These are phyloP conservation scores for Rhabdomys pumilio DNA, from an alignment of 2,797 vertebrate genomes.

Conservation along the genomic window DNA sequence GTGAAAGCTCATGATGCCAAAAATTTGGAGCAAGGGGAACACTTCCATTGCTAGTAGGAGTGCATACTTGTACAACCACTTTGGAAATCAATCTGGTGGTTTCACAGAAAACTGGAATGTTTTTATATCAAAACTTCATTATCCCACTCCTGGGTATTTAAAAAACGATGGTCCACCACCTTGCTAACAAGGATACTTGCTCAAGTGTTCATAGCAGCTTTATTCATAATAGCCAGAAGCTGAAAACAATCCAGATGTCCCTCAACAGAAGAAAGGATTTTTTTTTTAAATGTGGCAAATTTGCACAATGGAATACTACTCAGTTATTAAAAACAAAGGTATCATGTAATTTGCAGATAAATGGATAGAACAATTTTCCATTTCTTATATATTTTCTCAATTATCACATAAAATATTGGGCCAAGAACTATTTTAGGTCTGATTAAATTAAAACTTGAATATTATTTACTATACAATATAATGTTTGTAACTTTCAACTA, in stretches of 20 bases:
- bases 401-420: conserved; percentile 25
- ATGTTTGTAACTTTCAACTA: neutral
- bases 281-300: neutral
- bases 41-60: neutral
- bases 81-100: neutral
- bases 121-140: neutral
- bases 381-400: neutral
- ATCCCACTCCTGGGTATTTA: neutral
- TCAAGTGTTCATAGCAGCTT: neutral
- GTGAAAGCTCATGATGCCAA: no score
- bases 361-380: neutral
- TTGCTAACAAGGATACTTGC: neutral
- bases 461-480: neutral
- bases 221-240: neutral
- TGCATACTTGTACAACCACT: neutral
- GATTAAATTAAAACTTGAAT: conserved; percentile 21
- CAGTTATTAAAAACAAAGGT: neutral
- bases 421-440: neutral
- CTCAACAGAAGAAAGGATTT: no score
- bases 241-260: neutral
- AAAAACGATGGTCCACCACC: neutral
- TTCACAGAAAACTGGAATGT: neutral
- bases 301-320: neutral
- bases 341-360: neutral
- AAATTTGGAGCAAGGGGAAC: neutral